Percentiles rank a stretch among this genome's conserved stretches.
phyloP scores from a whole-genome alignment of 1,140 invertebrate genomes.

The Philopotamus ludificatus region DNA sequence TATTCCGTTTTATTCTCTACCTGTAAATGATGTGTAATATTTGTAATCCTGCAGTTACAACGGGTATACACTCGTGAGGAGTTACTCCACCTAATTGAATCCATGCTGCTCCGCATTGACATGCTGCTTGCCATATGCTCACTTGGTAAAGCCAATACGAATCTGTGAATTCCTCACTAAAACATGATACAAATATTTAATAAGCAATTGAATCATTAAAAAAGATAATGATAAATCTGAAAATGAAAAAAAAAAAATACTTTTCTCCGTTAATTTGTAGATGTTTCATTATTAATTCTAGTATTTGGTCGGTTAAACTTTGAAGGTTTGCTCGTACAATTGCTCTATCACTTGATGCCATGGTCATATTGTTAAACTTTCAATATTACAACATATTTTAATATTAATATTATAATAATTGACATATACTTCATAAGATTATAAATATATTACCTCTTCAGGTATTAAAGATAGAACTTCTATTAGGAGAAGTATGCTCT shows the following conservation, averaged over 20 bases:
- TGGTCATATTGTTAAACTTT: conserved; percentile 55
- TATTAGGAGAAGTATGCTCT: conserved; percentile 61
- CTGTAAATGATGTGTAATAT: conserved; percentile 33
- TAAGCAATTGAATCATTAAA: not conserved
- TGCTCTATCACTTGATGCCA: conserved; percentile 48
- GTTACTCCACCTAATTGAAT: conserved; percentile 31
- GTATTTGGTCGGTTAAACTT: conserved; percentile 43
- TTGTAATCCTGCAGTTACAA: conserved; percentile 29
- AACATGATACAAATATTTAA: conserved; percentile 1
- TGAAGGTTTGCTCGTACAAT: conserved; percentile 48
- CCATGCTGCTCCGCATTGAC: conserved; percentile 36
- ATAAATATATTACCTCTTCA: conserved; percentile 67
- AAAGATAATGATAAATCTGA: not conserved
- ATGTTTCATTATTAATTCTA: conserved; percentile 37
- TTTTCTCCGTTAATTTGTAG: conserved; percentile 29
- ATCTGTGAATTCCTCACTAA: conserved; percentile 12
- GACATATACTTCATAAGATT: not conserved
- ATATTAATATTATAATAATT: not conserved
- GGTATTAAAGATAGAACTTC: conserved; percentile 77
- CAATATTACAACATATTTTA: too few relatives aligned
- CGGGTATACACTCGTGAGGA: conserved; percentile 25
- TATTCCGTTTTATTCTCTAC: too few relatives aligned
- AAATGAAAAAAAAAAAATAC: conserved; percentile 16
- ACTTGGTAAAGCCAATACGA: conserved; percentile 33
- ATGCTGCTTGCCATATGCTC: conserved; percentile 34